phyloP scores from a whole-genome alignment of 1,140 invertebrate species.

The Eueides isabella region DNA sequence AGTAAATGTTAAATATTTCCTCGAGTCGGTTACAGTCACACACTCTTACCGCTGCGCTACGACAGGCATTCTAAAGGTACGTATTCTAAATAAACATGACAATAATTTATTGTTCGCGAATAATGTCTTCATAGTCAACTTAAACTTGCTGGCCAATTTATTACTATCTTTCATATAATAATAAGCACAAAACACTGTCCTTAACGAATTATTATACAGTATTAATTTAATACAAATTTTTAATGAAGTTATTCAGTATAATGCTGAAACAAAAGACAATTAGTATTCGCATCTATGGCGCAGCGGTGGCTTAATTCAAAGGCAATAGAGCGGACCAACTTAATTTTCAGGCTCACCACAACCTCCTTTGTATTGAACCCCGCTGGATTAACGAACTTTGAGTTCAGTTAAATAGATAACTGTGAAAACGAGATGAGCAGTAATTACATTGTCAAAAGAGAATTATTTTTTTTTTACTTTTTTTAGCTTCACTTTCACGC shows the following conservation, averaged over 20 bases:
- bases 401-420: conserved; percentile 48
- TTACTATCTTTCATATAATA: too few species aligned
- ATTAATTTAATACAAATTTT: neutral
- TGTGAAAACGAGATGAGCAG: conserved; percentile 35
- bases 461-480: neutral
- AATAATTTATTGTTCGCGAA: too few species aligned
- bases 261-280: conserved; percentile 17
- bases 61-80: too few species aligned
- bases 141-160: too few species aligned
- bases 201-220: neutral
- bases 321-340: conserved; percentile 75
- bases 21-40: too few species aligned
- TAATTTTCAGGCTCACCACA: conserved; percentile 77
- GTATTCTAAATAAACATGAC: too few species aligned
- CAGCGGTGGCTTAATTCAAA: conserved; percentile 63
- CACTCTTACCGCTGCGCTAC: too few species aligned
- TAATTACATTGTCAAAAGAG: neutral
- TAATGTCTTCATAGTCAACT: too few species aligned
- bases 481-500: too few species aligned
- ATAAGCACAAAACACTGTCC: neutral
- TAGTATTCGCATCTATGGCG: conserved; percentile 35
- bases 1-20: too few species aligned
- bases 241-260: neutral
- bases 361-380: conserved; percentile 71
- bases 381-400: conserved; percentile 66